Evolutionary conservation across 1,140 invertebrate genomes (phyloP), one percentile per base, ranked within the genome.

Genomic region (Aphaenogaster floridana): DNA sequence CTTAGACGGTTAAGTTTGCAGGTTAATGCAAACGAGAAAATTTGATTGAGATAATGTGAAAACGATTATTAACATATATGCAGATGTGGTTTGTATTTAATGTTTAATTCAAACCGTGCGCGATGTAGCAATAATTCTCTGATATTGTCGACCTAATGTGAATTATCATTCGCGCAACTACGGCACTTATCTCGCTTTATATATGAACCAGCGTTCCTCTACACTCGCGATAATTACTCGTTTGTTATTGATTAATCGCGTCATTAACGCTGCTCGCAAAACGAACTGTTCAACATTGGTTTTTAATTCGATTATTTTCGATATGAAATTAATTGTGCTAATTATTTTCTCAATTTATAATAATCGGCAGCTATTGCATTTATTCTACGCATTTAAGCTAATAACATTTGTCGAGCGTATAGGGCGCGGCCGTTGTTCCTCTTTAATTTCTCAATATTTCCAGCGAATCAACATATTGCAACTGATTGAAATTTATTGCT

Each of bases 171-270:
- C 45, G 42, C 34, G 54, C 34, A 50, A 48, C 28, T 21, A 17
- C 28, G 77, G 28, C 36, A 52, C 17, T 61, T 74, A 61, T 84
- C 54, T 74, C 54, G 17, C 68, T 48, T 74, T 84, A 36, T 21
- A 21, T 13, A 21, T 13, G 54, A 11, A 15, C 39, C 9, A 11
- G 9, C 6, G 68, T 83, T 61, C 8, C 68, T 63, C 69, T 74
- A 63, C 39, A 21, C 68, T 21, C 34, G 69, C 57, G 54, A 84
- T 84, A 84, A 84, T 74, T 74, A 54, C 54, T 36, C 54, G 13
- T 59, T 72, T 42, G n/a, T 17, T 42, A 69, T 80, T 74, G 68
- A 84, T 84, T 84, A 84, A 84, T 76, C 80, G 28, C 80, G 42
- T 36, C 54, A 61, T 63, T 61, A 76, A n/a, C 54, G 28, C 54